These are phyloP conservation scores for Meiosimyza platycephala DNA, from an alignment of 2,888 invertebrate genomes.

Conservation along the genomic window DNA sequence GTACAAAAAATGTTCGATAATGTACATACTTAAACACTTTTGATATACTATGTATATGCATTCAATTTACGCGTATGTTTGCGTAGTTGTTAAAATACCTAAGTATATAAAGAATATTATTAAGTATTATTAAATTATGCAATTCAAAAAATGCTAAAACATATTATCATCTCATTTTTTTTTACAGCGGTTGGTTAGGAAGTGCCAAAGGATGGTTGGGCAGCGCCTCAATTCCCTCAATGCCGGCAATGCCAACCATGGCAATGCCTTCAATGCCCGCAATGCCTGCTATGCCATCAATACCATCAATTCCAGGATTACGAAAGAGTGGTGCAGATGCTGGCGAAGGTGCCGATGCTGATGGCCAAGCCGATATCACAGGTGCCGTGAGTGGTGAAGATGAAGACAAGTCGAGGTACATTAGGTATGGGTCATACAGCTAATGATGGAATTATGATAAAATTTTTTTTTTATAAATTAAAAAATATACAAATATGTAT, in stretches of 20 bases:
- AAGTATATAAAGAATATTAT: too few relatives aligned
- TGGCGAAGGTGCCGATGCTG: conserved; percentile 65
- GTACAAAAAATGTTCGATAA: too few relatives aligned
- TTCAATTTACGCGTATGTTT: too few relatives aligned
- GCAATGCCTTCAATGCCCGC: conserved; percentile 65
- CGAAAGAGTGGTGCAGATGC: conserved; percentile 75
- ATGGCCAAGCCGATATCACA: conserved; percentile 50
- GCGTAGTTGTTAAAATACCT: too few relatives aligned
- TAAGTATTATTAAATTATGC: too few relatives aligned
- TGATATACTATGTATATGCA: too few relatives aligned
- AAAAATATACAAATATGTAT: conserved; percentile 25
- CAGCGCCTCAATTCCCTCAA: conserved; percentile 67
- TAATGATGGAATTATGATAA: conserved; percentile 67
- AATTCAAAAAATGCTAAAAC: not conserved
- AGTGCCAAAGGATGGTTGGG: conserved; percentile 90
- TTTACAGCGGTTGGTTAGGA: conserved; percentile 79
- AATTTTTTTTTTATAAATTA: conserved; percentile 41
- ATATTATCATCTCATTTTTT: conserved; percentile 16
- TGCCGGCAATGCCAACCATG: conserved; percentile 68
- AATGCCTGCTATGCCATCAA: conserved; percentile 66
- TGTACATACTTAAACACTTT: too few relatives aligned
- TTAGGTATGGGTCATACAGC: conserved; percentile 75
- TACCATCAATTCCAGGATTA: conserved; percentile 76
- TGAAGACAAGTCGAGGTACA: conserved; percentile 89
- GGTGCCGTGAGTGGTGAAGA: conserved; percentile 72